These are phyloP conservation scores for Drosophila murphyi DNA, from an alignment of 1,140 invertebrate genomes.

Conservation along the genomic window DNA sequence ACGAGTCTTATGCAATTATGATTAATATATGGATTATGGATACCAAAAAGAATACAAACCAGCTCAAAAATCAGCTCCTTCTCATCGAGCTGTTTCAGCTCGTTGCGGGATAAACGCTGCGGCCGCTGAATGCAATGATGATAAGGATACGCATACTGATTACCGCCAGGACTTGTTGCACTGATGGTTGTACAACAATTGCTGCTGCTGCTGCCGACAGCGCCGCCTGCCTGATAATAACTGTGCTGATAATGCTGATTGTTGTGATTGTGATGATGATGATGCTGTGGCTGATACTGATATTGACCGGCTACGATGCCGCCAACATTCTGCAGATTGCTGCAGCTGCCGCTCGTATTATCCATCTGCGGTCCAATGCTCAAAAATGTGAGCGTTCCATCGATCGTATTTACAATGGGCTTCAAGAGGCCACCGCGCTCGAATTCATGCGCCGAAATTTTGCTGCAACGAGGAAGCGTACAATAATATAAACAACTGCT, in stretches of 20 bases:
- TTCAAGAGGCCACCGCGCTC: constrained; percentile 95
- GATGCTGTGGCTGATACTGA: constrained; percentile 69
- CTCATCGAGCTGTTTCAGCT: constrained; percentile 95
- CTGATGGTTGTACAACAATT: constrained; percentile 10
- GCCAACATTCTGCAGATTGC: constrained; percentile 64
- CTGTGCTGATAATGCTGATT: constrained; percentile 63
- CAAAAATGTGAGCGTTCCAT: constrained; percentile 95
- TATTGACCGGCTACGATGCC: constrained; percentile 58
- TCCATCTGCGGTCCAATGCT: constrained; percentile 86
- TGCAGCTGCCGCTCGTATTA: constrained; percentile 58
- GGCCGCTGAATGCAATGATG: constrained; percentile 85
- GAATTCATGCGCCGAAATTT: constrained; percentile 98
- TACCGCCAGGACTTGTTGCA: constrained; percentile 12
- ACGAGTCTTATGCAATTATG: neutral
- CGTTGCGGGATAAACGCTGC: constrained; percentile 91
- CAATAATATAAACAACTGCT: neutral
- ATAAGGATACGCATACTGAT: constrained; percentile 60
- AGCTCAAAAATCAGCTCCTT: constrained; percentile 98
- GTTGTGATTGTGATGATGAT: constrained; percentile 47
- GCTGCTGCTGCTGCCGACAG: constrained; percentile 60
- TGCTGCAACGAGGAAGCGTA: constrained; percentile 86
- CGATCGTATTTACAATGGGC: constrained; percentile 95
- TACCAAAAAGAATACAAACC: constrained; percentile 85
- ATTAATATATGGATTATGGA: neutral
- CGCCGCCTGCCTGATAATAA: constrained; percentile 68